Percentiles rank a stretch among this genome's conserved stretches.
phyloP scores from a whole-genome alignment of 1,140 invertebrate genomes.

The Nasonia giraulti region DNA sequence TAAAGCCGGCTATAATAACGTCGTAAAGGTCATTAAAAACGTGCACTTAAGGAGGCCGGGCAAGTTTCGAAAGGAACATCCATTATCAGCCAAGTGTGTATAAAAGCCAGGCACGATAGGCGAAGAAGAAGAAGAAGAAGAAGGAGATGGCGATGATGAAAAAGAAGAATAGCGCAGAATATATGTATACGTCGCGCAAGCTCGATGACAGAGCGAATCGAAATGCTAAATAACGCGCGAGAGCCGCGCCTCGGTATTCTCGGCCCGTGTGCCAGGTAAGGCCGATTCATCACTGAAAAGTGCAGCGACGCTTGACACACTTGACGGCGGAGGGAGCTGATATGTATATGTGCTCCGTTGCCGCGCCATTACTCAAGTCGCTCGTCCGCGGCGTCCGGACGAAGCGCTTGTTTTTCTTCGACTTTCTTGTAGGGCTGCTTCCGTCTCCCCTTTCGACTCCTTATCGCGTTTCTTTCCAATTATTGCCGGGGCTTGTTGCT shows the following conservation, averaged over 20 bases:
- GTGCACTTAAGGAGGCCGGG: constrained; percentile 18
- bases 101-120: neutral
- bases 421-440: constrained; percentile 27
- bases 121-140: neutral
- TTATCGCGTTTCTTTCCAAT: neutral
- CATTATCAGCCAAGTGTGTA: constrained; percentile 18
- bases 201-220: constrained; percentile 8
- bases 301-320: constrained; percentile 47
- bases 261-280: constrained; percentile 26
- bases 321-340: constrained; percentile 26
- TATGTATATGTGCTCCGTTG: neutral
- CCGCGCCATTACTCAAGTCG: constrained; percentile 22
- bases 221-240: constrained; percentile 28
- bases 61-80: constrained; percentile 16
- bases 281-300: constrained; percentile 57
- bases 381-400: neutral
- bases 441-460: neutral
- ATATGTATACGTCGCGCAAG: constrained; percentile 2
- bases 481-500: neutral
- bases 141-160: too few relatives aligned
- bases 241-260: neutral
- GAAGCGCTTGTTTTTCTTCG: constrained; percentile 35
- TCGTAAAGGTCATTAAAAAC: constrained; percentile 35
- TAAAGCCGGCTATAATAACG: constrained; percentile 31
- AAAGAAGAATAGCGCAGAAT: too few relatives aligned